A percentile compares a stretch with the other conserved stretches of the same genome.
Conservation (phyloP, 2,888 invertebrate genomes). For the Harmothoe impar region DNA sequence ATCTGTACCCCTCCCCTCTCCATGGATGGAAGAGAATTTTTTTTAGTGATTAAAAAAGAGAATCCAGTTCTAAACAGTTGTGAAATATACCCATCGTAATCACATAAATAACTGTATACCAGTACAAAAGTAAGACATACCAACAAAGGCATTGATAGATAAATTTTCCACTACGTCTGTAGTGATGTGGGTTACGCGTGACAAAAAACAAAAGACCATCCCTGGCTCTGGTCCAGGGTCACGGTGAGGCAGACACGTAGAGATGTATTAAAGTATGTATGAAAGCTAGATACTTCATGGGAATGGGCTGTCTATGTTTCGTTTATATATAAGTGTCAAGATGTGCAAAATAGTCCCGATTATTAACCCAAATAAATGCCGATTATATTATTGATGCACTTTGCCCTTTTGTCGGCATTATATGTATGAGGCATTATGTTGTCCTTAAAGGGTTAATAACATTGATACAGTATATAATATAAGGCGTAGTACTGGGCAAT, state of each 20-base stretch:
- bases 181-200: not conserved
- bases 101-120: no score
- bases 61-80: not conserved
- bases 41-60: not conserved
- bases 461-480: no score
- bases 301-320: not conserved
- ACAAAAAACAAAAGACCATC: not conserved
- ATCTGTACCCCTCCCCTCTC: not conserved
- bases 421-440: no score
- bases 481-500: no score
- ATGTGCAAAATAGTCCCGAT: not conserved
- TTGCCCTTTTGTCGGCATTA: no score
- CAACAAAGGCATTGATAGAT: not conserved
- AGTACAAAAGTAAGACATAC: not conserved
- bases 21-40: no score
- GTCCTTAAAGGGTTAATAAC: no score
- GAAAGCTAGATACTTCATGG: not conserved
- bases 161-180: not conserved
- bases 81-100: not conserved
- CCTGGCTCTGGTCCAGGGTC: not conserved
- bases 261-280: not conserved
- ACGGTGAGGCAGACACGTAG: not conserved
- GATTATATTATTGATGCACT: no score
- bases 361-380: no score
- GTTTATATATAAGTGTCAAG: not conserved